phyloP scores from a whole-genome alignment of 2,797 vertebrate species.

The Lepidocolaptes lacrymiger region DNA sequence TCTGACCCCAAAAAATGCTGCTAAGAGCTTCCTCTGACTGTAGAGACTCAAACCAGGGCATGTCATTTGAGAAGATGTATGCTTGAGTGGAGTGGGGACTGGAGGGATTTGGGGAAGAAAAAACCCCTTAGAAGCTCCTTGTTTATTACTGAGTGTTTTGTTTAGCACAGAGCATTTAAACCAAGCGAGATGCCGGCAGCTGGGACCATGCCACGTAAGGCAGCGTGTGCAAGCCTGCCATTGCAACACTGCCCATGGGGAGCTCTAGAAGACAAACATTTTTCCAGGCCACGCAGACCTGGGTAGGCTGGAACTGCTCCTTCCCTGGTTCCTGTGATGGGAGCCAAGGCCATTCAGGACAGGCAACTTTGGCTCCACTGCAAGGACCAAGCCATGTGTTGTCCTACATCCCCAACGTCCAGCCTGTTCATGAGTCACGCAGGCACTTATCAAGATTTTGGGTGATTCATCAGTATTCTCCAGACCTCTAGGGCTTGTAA shows the following conservation, averaged over 20 bases:
- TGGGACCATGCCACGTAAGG: accelerated
- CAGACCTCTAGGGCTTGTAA: not conserved
- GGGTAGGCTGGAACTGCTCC: not conserved
- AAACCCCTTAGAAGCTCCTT: not conserved
- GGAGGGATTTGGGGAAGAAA: not conserved
- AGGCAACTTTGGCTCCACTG: not conserved
- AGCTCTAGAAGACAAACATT: not conserved
- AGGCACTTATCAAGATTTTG: not conserved
- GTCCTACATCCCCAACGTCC: not conserved
- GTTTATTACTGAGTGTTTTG: not conserved
- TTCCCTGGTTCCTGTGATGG: not conserved
- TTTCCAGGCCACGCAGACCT: not conserved
- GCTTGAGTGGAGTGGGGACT: not conserved
- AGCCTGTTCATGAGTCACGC: not conserved
- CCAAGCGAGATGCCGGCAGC: accelerated
- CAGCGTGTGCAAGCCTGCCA: not conserved
- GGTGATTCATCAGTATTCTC: not conserved
- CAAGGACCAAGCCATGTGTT: accelerated
- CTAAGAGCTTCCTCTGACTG: not conserved
- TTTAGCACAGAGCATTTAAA: not conserved
- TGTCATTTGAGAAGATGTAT: not conserved
- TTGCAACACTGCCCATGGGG: not conserved
- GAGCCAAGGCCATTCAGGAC: not conserved
- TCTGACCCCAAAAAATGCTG: slow-evolving; percentile 36
- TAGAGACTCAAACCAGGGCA: not conserved